Base-by-base conservation (phyloP, 2,797 vertebrate species). In the Phalanger gymnotis region DNA sequence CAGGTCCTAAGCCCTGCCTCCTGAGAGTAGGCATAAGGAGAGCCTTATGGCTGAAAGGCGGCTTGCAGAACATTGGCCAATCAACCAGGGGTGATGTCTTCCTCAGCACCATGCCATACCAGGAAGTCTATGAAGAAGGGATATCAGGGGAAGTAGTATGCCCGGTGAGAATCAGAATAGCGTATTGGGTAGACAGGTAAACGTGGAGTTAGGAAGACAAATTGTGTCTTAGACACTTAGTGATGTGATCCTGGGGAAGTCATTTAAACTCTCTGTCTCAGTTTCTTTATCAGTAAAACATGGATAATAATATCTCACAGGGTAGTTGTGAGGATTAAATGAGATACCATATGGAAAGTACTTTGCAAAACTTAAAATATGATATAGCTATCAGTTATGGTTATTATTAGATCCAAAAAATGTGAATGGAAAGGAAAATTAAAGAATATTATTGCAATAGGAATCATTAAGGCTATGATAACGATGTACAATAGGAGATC, bases 281-380 rank as follows among this genome's bases (percentile, higher is more conserved):
- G 34, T n/a, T 52, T 94, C 93, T 81, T 95, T 95, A 93, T 73
- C 91, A 54, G 30, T 53, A 54, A 93, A 57, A 53, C 0, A 22
- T 53, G 28, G 28, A 34, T 94, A 89, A 51, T 66, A 12, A 34
- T 93, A 87, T 28, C 90, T 90, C 93, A 66, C 30, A 92, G n/a
- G 6, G 34, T 0, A 73, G 19, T 81, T 73, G 31, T 96, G 56
- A 94, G 93, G 93, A 55, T 16, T 19, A 95, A 73, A n/a, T 94
- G 92, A 94, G 56, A 95, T 57, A 54, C 92, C 22, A 3, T n/a
- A 5, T 91, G 51, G 96, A 81, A 95, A 96, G 57, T 58, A 58
- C 25, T 58, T 58, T 58, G 28, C 9, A 31, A 58, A 58, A 58
- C 28, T 58, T 58, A 58, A 58, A 58, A 58, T 30, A 28, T 31